Evolutionary conservation across 2,888 invertebrate species (phyloP).

Genomic region (Lasioglossum zephyrum): DNA sequence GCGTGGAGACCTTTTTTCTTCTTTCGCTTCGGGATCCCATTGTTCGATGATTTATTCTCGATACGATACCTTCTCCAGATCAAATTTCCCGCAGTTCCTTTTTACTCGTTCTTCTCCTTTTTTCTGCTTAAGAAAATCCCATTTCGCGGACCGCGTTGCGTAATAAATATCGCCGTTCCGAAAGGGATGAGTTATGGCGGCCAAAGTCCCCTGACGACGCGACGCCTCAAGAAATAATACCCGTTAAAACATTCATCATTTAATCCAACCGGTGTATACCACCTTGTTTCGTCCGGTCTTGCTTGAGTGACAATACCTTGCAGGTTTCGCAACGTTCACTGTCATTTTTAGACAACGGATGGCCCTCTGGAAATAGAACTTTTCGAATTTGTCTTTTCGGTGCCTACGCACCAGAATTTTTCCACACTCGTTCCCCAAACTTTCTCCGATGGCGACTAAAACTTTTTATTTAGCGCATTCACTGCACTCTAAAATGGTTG

Average conservation of each 20-base stretch:
- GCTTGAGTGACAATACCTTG: constrained; percentile 29
- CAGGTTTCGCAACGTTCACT: constrained; percentile 32
- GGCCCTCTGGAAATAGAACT: constrained; percentile 45
- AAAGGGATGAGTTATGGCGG: neutral
- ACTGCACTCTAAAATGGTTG: neutral
- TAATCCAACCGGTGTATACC: neutral
- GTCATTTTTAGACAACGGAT: constrained; percentile 43
- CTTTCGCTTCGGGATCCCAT: neutral
- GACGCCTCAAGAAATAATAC: neutral
- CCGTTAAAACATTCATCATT: neutral
- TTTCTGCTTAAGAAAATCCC: neutral
- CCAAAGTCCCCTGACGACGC: neutral
- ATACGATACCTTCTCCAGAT: neutral
- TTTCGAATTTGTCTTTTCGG: constrained; percentile 31
- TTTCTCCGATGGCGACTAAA: no score
- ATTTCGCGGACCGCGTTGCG: neutral
- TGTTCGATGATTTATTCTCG: constrained; percentile 18
- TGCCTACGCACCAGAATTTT: neutral
- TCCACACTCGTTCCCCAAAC: neutral
- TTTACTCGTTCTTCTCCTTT: neutral
- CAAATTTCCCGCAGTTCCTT: neutral
- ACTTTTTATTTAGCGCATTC: neutral
- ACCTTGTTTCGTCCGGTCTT: neutral
- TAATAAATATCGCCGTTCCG: neutral
- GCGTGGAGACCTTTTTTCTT: neutral